These are phyloP conservation scores for Tenebrosternarchus preto DNA, from an alignment of 2,113 vertebrate genomes.

Conservation along the genomic window DNA sequence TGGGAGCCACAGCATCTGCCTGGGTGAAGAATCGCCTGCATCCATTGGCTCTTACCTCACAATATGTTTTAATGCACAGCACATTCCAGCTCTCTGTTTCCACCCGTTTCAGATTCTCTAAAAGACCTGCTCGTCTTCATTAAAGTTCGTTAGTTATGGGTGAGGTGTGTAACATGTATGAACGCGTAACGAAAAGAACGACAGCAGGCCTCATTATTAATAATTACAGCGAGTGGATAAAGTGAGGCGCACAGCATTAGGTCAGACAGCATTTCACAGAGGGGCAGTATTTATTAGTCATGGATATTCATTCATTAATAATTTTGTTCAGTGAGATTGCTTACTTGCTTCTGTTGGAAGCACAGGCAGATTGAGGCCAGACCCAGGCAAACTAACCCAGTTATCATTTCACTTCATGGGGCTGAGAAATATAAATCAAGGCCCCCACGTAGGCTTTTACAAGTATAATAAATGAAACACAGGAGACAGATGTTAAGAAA, in stretches of 20 bases:
- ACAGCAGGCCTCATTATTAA: constrained; percentile 62
- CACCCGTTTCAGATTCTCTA: constrained; percentile 39
- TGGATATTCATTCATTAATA: constrained; percentile 18
- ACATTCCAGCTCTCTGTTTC: constrained; percentile 59
- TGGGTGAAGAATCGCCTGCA: constrained; percentile 71
- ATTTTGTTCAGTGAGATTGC: not conserved
- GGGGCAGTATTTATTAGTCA: not conserved
- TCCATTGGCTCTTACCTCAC: constrained; percentile 63
- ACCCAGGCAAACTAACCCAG: not conserved
- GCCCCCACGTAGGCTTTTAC: not conserved
- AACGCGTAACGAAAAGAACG: constrained; percentile 62
- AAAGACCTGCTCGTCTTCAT: constrained; percentile 68
- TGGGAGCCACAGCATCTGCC: constrained; percentile 62
- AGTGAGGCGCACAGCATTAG: not conserved
- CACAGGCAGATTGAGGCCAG: not conserved
- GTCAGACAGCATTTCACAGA: not conserved
- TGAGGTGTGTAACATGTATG: constrained; percentile 62
- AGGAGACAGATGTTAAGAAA: not conserved
- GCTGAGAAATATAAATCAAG: too few species aligned
- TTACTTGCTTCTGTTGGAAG: too few species aligned
- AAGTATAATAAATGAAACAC: not conserved
- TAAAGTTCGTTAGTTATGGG: constrained; percentile 73
- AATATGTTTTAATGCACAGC: constrained; percentile 72
- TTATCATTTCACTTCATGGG: not conserved
- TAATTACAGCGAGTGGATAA: constrained; percentile 59